phyloP scores from a whole-genome alignment of 2,888 invertebrate genomes.

The Sclerodermus sp. region DNA sequence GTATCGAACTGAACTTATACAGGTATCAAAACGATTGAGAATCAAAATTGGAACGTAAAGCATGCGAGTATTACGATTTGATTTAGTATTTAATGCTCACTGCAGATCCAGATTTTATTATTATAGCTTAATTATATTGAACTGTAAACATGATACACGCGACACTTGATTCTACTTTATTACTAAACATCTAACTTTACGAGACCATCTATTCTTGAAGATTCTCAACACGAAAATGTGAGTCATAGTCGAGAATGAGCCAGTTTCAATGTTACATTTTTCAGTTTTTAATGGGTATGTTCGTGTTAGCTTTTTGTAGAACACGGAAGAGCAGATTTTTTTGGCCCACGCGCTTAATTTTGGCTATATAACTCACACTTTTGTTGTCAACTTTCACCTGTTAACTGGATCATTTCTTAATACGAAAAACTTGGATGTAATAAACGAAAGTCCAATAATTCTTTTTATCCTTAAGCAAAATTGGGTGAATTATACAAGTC shows the following conservation, averaged over 20 bases:
- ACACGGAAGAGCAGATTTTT: constrained; percentile 31
- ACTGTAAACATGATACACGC: not conserved
- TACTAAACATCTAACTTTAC: constrained; percentile 4
- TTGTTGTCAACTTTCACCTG: not conserved
- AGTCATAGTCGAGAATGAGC: constrained; percentile 14
- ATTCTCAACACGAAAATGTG: constrained; percentile 13
- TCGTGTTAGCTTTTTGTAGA: constrained; percentile 23
- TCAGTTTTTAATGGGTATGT: constrained; percentile 12
- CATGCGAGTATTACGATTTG: too few species aligned
- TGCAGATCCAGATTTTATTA: not conserved
- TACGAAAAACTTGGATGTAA: too few species aligned
- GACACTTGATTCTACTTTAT: constrained; percentile 1
- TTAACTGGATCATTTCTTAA: too few species aligned
- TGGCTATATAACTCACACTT: not conserved
- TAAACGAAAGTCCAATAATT: too few species aligned
- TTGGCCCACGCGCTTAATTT: constrained; percentile 15
- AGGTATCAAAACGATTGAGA: too few species aligned
- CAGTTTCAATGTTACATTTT: not conserved
- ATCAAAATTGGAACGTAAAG: too few species aligned
- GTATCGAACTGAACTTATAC: too few species aligned
- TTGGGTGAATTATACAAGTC: too few species aligned
- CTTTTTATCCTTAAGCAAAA: too few species aligned
- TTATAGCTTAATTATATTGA: not conserved
- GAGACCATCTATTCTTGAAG: constrained; percentile 1
- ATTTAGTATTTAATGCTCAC: too few species aligned